A percentile compares a stretch with the other conserved stretches of the same genome.
Evolutionary conservation across 2,888 invertebrate genomes (phyloP).

Genomic region (Frankliniella fusca): DNA sequence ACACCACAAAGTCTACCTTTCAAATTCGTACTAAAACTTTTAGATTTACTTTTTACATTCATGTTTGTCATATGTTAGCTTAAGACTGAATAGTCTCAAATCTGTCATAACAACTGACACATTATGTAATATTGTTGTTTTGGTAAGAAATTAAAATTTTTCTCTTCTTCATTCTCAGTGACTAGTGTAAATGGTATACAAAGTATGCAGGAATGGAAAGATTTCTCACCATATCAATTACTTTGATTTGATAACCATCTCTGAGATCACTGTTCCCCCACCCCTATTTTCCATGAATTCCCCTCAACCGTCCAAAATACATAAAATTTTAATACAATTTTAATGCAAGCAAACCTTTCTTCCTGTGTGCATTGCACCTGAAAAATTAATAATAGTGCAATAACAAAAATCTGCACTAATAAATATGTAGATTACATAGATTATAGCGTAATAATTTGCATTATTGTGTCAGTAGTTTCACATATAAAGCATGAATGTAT

Average conservation of each 20-base stretch:
- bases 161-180: too few relatives aligned
- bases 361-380: not conserved
- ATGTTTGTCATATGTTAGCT: not conserved
- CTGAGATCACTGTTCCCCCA: too few relatives aligned
- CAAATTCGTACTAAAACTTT: not conserved
- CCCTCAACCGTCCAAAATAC: too few relatives aligned
- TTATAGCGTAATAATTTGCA: too few relatives aligned
- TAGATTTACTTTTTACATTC: not conserved
- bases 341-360: not conserved
- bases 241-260: not conserved
- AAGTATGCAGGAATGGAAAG: not conserved
- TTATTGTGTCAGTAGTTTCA: too few relatives aligned
- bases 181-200: too few relatives aligned
- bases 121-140: not conserved
- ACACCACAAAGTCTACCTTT: not conserved
- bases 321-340: not conserved
- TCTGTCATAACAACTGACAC: not conserved
- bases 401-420: too few relatives aligned
- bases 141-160: too few relatives aligned
- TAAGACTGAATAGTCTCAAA: not conserved
- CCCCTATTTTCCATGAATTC: too few relatives aligned
- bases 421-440: too few relatives aligned
- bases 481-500: not conserved
- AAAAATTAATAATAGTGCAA: too few relatives aligned
- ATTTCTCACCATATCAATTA: not conserved